Evolutionary conservation across 2,888 invertebrate species (phyloP), one percentile per base, ranked within the genome.

Genomic region (Drosophila anomelani): DNA sequence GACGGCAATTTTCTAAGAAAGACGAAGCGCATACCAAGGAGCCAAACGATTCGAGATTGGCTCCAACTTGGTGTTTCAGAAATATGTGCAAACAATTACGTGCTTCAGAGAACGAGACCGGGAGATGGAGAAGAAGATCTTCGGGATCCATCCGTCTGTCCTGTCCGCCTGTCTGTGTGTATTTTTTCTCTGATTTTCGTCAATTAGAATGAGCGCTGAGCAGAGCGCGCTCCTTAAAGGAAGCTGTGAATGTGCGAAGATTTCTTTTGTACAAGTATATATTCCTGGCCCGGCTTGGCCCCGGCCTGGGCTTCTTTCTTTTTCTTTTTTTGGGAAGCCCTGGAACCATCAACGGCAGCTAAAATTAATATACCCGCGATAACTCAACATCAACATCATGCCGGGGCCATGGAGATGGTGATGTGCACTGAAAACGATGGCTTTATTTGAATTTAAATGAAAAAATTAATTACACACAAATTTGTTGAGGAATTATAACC

Each of bases 71-170:
- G 88, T 86, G 87, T 89, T 87, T 85, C 85, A 77, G 69, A 88
- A 88, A 86, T 82, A 86, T 86, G 85, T 87, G 83, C 80, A 88
- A 87, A 87, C 85, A 86, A 86, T 86, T 88, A 86, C 85, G 76
- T 62, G 58, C 73, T 64, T 60, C 69, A 58, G 59, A 77, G 74
- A 60, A 60, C 73, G 69, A 61, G 73, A 61, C 66, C 67, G 43
- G 29, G 69, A 23, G 72, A 59, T 63, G 67, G 46, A 26, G 39
- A 32, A 32, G 9, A 12, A 10, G 10, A 10, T 56, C 71, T 58
- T 23, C 69, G 29, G 60, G 74, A 39, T 53, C 51, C 47, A 46
- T 43, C 12, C 34, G 61, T 73, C 44, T 13, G 43, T 13, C 43
- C 26, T 4, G 23, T n/a, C 39, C 10, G 36, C 13, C 17, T 4